Base-by-base conservation (phyloP, 1,140 invertebrate genomes). In the Drosophila truncata region DNA sequence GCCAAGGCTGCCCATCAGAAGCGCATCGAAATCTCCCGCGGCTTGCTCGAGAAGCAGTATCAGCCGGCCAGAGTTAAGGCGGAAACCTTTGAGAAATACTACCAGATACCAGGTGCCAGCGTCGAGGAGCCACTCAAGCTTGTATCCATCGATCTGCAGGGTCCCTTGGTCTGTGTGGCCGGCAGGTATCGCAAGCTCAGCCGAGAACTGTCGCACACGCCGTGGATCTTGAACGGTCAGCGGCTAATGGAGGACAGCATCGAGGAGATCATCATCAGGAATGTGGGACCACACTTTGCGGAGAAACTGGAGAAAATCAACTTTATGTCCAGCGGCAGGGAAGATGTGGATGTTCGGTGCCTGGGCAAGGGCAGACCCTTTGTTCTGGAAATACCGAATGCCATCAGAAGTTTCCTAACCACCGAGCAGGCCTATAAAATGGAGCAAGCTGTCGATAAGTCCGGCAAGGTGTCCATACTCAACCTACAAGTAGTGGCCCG, bases 271-370 rank as follows among this genome's bases (percentile, higher is more conserved):
- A 96, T 99, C 49, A 96, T 96, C 82, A 93, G 94, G 52, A 93
- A 92, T 20, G 92, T 97, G 46, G 91, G 93, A 83, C 85, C 94
- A 86, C 81, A 94, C 44, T 94, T 94, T 77, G 79, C 59, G 11
- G 80, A 88, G 29, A 71, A 77, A 14, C 49, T 50, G 4, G 70
- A 78, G 3, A 91, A 93, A 11, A 74, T 94, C 55, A 95, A 96
- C 93, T 96, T 99, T 95, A 96, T 97, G 78, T 95, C 98, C 7
- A 98, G 98, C 64, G 98, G 98, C 1, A 94, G 98, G 59, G 98
- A 99, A 94, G 98, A 99, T 94, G 92, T 93, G 23, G 98, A 99
- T 94, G 97, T 99, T 0, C 93, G 97, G 49, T 97, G 96, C 92
- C 92, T 99, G 37, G 97, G 97, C n/a, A 94, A 94, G 54, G 98